phyloP scores from a whole-genome alignment of 2,888 invertebrate genomes.

The Ichneumon xanthorius region DNA sequence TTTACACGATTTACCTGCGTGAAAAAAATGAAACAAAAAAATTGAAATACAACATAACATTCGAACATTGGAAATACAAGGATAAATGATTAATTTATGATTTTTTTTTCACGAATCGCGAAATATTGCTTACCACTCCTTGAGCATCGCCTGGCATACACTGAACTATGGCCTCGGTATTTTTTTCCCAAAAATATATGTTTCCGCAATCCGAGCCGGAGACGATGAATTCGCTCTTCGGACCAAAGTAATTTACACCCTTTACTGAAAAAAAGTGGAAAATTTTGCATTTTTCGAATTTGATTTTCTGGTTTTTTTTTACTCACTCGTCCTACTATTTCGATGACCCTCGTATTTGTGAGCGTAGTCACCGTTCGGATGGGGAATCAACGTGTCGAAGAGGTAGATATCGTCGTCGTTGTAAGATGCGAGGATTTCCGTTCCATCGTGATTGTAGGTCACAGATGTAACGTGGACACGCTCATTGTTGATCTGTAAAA shows the following conservation, averaged over 20 bases:
- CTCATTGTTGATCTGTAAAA: slow-evolving; percentile 77
- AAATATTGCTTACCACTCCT: slow-evolving; percentile 89
- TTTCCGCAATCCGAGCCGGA: slow-evolving; percentile 98
- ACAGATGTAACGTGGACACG: slow-evolving; percentile 93
- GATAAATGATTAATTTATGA: slow-evolving; percentile 1
- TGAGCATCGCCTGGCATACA: slow-evolving; percentile 93
- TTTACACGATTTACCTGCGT: slow-evolving; percentile 95
- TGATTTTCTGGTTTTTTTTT: not conserved
- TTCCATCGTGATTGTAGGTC: slow-evolving; percentile 95
- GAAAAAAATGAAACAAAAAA: not conserved
- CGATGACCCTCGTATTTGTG: slow-evolving; percentile 89
- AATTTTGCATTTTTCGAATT: not conserved
- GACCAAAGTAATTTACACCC: slow-evolving; percentile 97
- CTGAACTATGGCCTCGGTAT: slow-evolving; percentile 95
- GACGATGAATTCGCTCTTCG: slow-evolving; percentile 94
- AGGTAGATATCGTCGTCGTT: slow-evolving; percentile 97
- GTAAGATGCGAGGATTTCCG: slow-evolving; percentile 96
- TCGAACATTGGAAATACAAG: slow-evolving; percentile 25
- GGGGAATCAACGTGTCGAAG: slow-evolving; percentile 89
- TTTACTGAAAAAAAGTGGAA: slow-evolving; percentile 88
- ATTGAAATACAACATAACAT: not conserved
- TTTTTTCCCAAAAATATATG: slow-evolving; percentile 95
- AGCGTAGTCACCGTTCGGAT: slow-evolving; percentile 84
- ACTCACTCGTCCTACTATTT: slow-evolving; percentile 78
- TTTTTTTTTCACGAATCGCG: slow-evolving; percentile 25